A percentile compares a stretch with the other conserved stretches of the same genome.
Conservation (phyloP, 2,113 vertebrate genomes). For the Proterorhinus semilunaris region DNA sequence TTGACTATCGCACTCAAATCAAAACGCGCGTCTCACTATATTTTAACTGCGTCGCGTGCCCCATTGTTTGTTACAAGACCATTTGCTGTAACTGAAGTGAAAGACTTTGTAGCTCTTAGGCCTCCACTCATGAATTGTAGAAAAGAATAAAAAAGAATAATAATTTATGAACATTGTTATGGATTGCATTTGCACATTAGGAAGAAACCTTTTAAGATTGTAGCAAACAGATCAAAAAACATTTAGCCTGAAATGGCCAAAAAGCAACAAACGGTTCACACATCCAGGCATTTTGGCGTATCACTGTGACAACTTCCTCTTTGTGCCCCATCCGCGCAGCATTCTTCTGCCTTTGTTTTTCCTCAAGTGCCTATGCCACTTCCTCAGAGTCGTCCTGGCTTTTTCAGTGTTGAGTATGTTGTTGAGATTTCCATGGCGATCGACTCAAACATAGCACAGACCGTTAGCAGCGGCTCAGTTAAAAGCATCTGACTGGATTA, state of each 20-base stretch:
- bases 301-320: not conserved
- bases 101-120: too few relatives aligned
- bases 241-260: too few relatives aligned
- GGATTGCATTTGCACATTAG: too few relatives aligned
- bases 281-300: not conserved
- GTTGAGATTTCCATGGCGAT: constrained; percentile 53
- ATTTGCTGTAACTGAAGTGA: too few relatives aligned
- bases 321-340: constrained; percentile 9
- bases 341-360: constrained; percentile 29
- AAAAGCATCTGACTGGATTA: constrained; percentile 32
- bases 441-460: constrained; percentile 40
- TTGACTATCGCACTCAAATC: not conserved
- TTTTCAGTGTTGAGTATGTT: constrained; percentile 35
- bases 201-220: too few relatives aligned
- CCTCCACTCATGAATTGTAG: too few relatives aligned
- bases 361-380: constrained; percentile 22
- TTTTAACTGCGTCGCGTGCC: too few relatives aligned
- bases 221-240: too few relatives aligned
- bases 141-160: too few relatives aligned
- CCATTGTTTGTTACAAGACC: too few relatives aligned
- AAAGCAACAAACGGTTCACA: not conserved
- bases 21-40: too few relatives aligned
- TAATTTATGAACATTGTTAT: too few relatives aligned
- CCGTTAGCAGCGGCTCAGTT: constrained; percentile 35
- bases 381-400: constrained; percentile 21